Percentiles rank a stretch among this genome's conserved stretches.
These are phyloP conservation scores for Leptothorax acervorum DNA, from an alignment of 2,888 invertebrate species.

Conservation along the genomic window DNA sequence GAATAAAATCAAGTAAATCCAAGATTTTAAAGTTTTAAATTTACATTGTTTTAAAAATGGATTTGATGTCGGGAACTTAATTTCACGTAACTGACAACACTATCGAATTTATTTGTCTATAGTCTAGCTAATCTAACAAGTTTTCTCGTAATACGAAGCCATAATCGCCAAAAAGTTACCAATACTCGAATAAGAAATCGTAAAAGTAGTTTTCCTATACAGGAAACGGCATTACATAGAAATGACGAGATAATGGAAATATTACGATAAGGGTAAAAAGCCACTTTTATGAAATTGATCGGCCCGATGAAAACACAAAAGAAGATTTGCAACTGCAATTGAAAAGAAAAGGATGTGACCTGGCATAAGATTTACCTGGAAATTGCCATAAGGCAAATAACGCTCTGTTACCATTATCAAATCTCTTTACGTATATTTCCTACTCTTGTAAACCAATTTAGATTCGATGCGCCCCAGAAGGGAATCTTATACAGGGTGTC, in stretches of 20 bases:
- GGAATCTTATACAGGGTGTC: conserved; percentile 44
- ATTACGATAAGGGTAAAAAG: background rate
- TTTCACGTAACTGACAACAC: background rate
- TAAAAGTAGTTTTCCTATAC: background rate
- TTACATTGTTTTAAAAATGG: background rate
- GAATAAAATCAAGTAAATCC: background rate
- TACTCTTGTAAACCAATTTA: conserved; percentile 30
- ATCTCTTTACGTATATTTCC: conserved; percentile 6
- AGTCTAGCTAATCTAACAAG: background rate
- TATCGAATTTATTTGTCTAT: background rate
- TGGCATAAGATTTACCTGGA: background rate
- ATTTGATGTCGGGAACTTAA: background rate
- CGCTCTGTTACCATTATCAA: background rate
- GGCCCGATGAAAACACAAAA: background rate
- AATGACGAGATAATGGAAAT: conserved; percentile 35
- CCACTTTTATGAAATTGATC: background rate
- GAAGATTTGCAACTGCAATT: background rate
- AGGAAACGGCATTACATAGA: background rate
- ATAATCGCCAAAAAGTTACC: background rate
- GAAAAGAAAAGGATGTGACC: background rate
- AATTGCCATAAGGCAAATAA: background rate
- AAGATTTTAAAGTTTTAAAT: background rate
- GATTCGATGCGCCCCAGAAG: background rate
- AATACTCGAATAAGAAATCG: conserved; percentile 16
- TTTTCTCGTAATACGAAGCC: conserved; percentile 1